Base-by-base conservation (phyloP, 2,797 vertebrate genomes). In the Syngnathus rostellatus region DNA sequence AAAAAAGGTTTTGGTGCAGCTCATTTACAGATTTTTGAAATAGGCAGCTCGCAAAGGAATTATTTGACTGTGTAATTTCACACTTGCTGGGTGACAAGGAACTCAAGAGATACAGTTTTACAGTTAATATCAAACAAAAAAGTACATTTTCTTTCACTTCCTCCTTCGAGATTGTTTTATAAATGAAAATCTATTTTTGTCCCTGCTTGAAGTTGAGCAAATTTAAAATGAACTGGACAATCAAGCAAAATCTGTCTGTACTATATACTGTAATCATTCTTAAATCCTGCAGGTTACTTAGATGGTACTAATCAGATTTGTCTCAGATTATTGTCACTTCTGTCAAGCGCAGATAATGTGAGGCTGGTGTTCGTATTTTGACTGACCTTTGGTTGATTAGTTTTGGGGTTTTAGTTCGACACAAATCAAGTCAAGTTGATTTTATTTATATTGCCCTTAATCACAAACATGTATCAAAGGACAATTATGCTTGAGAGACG, bases 251-350 rank as follows among this genome's bases (percentile, higher is more conserved):
- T 55, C 31, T 14, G n/a, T 16, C 54, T 14, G 23, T 14, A 55
- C 23, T 31, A 25, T 55, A 55, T 55, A 2, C 11, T 14, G 54
- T 55, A 55, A 55, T 55, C 54, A 31, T 31, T 12, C 54, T 31
- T 55, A 55, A 55, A 55, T 37, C 25, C 54, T 55, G 54, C 54
- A 17, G 54, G 25, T 55, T 55, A 55, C 54, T 31, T 53, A 31
- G 23, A 55, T 31, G 54, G 54, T 25, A 54, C 53, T 25, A 25
- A 25, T 54, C 21, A 54, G 53, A 54, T 54, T 25, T 25, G 53
- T 54, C 21, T 54, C 4, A 31, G 54, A 55, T 55, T 31, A 55
- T 67, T 53, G 21, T 60, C 38, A 60, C 58, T 60, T 60, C 17
- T 62, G 40, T 48, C 54, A 53, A 53, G 51, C 8, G 11, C 25